Conservation (phyloP, 2,888 invertebrate genomes). For the Mythimna vitellina region DNA sequence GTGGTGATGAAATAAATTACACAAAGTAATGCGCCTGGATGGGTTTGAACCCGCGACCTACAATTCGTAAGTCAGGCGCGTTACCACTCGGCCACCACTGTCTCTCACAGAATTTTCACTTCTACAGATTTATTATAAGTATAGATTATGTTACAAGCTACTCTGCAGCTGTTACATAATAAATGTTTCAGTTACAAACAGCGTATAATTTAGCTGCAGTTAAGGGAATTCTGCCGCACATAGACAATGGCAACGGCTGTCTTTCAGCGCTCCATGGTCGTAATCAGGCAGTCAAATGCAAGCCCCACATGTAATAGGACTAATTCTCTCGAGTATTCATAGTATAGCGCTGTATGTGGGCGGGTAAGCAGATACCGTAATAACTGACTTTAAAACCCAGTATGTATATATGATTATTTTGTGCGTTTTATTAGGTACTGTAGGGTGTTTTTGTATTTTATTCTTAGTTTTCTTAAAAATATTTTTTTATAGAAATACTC, state of each 20-base stretch:
- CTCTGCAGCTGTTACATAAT: neutral
- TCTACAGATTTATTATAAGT: no score
- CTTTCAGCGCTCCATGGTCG: conserved; percentile 70
- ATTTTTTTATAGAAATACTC: neutral
- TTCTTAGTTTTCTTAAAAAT: neutral
- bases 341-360: conserved; percentile 22
- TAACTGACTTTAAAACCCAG: conserved; percentile 10
- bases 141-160: neutral
- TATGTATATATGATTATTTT: neutral
- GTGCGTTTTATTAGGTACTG: neutral
- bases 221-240: conserved; percentile 58
- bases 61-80: no score
- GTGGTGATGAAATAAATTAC: no score
- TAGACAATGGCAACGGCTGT: conserved; percentile 66
- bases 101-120: no score
- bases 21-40: no score
- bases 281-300: conserved; percentile 78
- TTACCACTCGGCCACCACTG: no score
- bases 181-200: conserved; percentile 6
- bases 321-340: conserved; percentile 34
- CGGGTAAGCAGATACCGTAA: conserved; percentile 7
- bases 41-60: no score
- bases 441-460: neutral
- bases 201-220: conserved; percentile 34
- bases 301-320: conserved; percentile 43